phyloP scores from a whole-genome alignment of 2,113 vertebrate genomes.

The Brachirus orientalis region DNA sequence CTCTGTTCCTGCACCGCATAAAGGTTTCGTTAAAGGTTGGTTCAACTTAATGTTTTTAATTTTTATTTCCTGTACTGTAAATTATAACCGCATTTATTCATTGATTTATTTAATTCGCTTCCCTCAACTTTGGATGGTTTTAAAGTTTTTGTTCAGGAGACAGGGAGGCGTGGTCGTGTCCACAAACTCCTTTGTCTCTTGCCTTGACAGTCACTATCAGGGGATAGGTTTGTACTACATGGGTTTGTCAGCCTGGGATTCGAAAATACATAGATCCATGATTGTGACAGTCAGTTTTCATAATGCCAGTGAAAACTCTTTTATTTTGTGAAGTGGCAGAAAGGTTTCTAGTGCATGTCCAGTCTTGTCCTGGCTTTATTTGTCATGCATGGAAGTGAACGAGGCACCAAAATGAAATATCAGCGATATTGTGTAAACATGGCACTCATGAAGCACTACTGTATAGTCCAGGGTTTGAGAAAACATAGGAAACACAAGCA shows the following conservation, averaged over 20 bases:
- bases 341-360: no score
- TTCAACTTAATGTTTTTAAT: neutral
- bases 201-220: conserved; percentile 4
- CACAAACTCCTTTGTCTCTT: conserved; percentile 49
- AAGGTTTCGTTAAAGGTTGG: conserved; percentile 41
- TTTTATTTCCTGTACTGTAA: neutral
- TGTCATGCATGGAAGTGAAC: no score
- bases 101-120: neutral
- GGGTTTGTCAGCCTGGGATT: no score
- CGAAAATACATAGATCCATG: neutral
- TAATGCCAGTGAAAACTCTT: no score
- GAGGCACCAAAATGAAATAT: no score
- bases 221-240: no score
- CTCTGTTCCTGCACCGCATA: neutral
- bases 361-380: no score
- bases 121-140: conserved; percentile 21
- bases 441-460: no score
- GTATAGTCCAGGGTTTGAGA: no score
- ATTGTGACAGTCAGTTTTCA: neutral
- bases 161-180: conserved; percentile 64
- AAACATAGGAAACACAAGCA: no score
- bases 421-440: no score
- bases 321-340: no score
- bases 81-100: neutral
- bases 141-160: conserved; percentile 28